phyloP scores from a whole-genome alignment of 2,888 invertebrate genomes.

The Mythimna lalbum region DNA sequence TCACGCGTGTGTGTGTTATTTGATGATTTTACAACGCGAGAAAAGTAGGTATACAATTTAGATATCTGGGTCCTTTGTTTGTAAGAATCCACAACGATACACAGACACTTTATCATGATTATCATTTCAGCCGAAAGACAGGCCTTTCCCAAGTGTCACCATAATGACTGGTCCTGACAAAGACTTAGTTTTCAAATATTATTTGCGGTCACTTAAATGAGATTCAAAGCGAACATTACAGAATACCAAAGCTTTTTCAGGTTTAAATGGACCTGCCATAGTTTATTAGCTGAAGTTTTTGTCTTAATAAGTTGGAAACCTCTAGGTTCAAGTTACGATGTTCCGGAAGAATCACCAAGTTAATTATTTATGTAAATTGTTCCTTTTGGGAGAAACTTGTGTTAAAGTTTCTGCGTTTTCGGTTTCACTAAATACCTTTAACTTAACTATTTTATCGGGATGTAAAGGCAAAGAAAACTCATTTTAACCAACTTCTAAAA shows the following conservation, averaged over 20 bases:
- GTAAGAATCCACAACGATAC: too few relatives aligned
- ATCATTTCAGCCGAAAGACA: too few relatives aligned
- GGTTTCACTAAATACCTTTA: slow-evolving; percentile 18
- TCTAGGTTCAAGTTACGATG: slow-evolving; percentile 29
- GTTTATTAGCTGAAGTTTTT: slow-evolving; percentile 34
- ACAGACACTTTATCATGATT: too few relatives aligned
- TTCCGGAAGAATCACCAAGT: slow-evolving; percentile 29
- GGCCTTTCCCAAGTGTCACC: too few relatives aligned
- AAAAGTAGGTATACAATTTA: too few relatives aligned
- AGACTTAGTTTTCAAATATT: too few relatives aligned
- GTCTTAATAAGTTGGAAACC: slow-evolving; percentile 27
- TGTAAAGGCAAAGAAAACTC: neutral
- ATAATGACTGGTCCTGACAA: too few relatives aligned
- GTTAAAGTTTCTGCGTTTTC: slow-evolving; percentile 15
- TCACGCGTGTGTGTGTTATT: too few relatives aligned
- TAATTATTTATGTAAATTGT: slow-evolving; percentile 57
- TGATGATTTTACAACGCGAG: too few relatives aligned
- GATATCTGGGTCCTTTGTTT: too few relatives aligned
- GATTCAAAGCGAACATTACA: neutral
- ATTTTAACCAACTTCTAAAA: too few relatives aligned
- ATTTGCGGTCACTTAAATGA: neutral
- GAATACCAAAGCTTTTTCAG: neutral
- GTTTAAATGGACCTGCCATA: slow-evolving; percentile 5
- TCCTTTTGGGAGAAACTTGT: slow-evolving; percentile 29
- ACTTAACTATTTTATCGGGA: slow-evolving; percentile 3